phyloP scores from a whole-genome alignment of 2,113 vertebrate species.

The Oostethus manadensis region DNA sequence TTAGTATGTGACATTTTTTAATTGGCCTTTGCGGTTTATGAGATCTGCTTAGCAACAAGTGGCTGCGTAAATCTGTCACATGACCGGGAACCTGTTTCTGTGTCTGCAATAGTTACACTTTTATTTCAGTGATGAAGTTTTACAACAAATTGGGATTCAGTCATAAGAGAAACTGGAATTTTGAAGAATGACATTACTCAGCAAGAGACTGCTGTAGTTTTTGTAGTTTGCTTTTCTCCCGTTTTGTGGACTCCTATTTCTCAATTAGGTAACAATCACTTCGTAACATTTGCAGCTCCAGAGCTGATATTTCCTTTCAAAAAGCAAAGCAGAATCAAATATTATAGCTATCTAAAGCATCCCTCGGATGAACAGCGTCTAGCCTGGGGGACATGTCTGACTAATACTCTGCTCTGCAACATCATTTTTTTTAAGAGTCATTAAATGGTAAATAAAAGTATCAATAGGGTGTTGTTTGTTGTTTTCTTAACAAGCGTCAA shows the following conservation, averaged over 20 bases:
- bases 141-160: too few relatives aligned
- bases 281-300: constrained; percentile 16
- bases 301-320: constrained; percentile 22
- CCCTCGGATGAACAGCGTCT: constrained; percentile 24
- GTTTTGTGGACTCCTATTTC: neutral
- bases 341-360: constrained; percentile 43
- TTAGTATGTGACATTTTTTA: too few relatives aligned
- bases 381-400: constrained; percentile 29
- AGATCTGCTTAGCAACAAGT: too few relatives aligned
- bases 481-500: constrained; percentile 31
- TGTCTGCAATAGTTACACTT: too few relatives aligned
- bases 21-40: too few relatives aligned
- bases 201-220: neutral
- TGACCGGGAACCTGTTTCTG: too few relatives aligned
- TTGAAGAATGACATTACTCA: too few relatives aligned
- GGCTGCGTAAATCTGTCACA: too few relatives aligned
- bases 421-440: neutral
- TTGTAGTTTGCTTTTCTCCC: constrained; percentile 6
- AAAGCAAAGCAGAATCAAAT: constrained; percentile 18
- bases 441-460: constrained; percentile 56
- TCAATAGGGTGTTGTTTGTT: constrained; percentile 26
- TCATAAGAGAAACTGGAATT: too few relatives aligned
- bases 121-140: too few relatives aligned
- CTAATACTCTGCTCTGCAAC: too few relatives aligned
- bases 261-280: constrained; percentile 15